These are phyloP conservation scores for Enteromius anoplus DNA, from an alignment of 2,797 vertebrate genomes.

Conservation along the genomic window DNA sequence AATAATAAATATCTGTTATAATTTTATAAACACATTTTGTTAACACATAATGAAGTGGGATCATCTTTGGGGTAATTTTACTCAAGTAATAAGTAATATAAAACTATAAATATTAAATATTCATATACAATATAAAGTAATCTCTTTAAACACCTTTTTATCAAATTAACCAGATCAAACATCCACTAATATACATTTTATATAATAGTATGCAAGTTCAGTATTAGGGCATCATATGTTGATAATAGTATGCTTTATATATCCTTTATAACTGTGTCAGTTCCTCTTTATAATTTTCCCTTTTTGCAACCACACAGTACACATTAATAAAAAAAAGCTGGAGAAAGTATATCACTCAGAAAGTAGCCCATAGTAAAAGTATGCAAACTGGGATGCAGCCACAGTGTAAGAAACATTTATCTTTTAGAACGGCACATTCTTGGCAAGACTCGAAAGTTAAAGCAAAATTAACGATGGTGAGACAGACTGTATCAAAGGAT, in stretches of 20 bases:
- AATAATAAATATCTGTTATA: too few relatives aligned
- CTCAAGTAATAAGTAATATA: too few relatives aligned
- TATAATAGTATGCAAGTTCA: background rate
- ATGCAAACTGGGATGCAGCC: constrained; percentile 22
- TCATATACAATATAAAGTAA: too few relatives aligned
- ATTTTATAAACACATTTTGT: too few relatives aligned
- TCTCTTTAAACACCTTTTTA: too few relatives aligned
- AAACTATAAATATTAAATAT: too few relatives aligned
- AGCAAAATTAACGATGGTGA: constrained; percentile 1
- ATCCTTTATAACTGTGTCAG: background rate
- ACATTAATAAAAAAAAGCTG: background rate
- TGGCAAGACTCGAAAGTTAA: constrained; percentile 11
- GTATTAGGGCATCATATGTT: background rate
- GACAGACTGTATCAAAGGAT: constrained; percentile 16
- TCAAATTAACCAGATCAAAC: too few relatives aligned
- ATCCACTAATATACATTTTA: too few relatives aligned
- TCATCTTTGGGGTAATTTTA: too few relatives aligned
- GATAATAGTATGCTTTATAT: background rate
- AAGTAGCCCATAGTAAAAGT: background rate
- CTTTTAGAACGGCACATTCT: constrained; percentile 48
- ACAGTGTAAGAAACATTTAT: constrained; percentile 64
- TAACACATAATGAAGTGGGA: too few relatives aligned
- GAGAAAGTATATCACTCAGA: background rate
- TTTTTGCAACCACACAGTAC: background rate
- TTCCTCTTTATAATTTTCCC: background rate